Percentiles rank a stretch among this genome's conserved stretches.
phyloP scores from a whole-genome alignment of 2,888 invertebrate species.

The Nomada goodeniana region DNA sequence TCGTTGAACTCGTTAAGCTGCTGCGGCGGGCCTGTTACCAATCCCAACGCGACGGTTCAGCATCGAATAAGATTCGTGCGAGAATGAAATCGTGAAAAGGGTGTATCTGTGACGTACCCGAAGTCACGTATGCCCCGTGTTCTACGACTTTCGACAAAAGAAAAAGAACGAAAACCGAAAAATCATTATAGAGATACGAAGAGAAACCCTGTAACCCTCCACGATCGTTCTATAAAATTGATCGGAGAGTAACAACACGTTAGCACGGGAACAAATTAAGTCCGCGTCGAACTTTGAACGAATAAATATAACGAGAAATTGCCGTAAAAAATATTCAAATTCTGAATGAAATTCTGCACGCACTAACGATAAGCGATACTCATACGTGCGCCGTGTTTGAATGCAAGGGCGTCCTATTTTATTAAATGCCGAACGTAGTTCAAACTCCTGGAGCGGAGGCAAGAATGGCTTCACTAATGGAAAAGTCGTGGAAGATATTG shows the following conservation, averaged over 20 bases:
- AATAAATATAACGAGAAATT: no score
- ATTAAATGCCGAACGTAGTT: slow-evolving; percentile 8
- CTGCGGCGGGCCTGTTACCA: slow-evolving; percentile 45
- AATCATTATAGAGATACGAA: no score
- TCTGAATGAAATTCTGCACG: neutral
- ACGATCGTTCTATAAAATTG: neutral
- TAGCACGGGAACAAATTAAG: neutral
- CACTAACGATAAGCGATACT: neutral
- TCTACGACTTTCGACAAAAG: slow-evolving; percentile 36
- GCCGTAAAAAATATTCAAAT: no score
- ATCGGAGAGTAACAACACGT: neutral
- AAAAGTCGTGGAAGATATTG: neutral
- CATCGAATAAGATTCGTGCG: slow-evolving; percentile 58
- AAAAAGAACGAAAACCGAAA: neutral
- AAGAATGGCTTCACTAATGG: neutral
- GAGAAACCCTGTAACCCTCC: neutral
- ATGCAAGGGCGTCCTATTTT: neutral
- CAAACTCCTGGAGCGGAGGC: neutral
- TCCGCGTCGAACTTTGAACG: no score
- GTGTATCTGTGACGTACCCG: slow-evolving; percentile 26
- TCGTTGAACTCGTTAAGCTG: slow-evolving; percentile 69
- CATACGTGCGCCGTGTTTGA: neutral
- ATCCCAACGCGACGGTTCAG: slow-evolving; percentile 46
- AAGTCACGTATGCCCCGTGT: slow-evolving; percentile 53
- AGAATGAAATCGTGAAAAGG: slow-evolving; percentile 38